These are phyloP conservation scores for Hypotaenidia okinawae DNA, from an alignment of 2,797 vertebrate genomes.

Conservation along the genomic window DNA sequence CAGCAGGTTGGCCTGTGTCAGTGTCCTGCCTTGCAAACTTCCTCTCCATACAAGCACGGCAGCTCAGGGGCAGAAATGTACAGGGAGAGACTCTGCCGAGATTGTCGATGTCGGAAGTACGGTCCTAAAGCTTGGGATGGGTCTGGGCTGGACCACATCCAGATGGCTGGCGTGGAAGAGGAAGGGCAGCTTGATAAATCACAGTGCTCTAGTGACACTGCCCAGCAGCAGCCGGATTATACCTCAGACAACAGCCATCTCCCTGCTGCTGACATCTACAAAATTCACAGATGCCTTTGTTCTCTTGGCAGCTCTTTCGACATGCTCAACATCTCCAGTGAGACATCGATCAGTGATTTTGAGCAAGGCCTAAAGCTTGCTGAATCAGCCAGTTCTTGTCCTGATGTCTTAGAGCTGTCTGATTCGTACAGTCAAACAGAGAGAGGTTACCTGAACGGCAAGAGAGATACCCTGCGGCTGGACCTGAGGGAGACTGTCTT, in stretches of 20 bases:
- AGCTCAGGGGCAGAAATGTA: conserved; percentile 60
- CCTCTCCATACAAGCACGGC: conserved; percentile 90
- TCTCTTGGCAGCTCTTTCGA: conserved; percentile 88
- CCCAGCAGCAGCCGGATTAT: conserved; percentile 65
- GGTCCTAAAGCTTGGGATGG: conserved; percentile 60
- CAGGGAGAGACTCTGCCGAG: conserved; percentile 53
- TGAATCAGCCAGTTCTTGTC: conserved; percentile 77
- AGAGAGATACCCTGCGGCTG: conserved; percentile 91
- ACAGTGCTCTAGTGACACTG: conserved; percentile 58
- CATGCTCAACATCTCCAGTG: conserved; percentile 90
- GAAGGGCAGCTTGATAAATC: conserved; percentile 61
- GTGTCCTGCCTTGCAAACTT: conserved; percentile 90
- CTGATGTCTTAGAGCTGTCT: conserved; percentile 72
- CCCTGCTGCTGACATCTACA: conserved; percentile 71
- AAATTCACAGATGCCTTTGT: conserved; percentile 78
- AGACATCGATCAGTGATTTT: conserved; percentile 89
- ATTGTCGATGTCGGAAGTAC: conserved; percentile 51
- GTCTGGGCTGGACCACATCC: conserved; percentile 36
- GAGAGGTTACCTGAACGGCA: conserved; percentile 91
- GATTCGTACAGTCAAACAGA: conserved; percentile 71
- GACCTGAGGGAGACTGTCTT: conserved; percentile 91
- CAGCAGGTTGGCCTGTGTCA: conserved; percentile 75
- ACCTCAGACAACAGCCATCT: conserved; percentile 69
- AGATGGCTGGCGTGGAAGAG: background rate
- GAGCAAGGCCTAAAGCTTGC: conserved; percentile 79